phyloP scores from a whole-genome alignment of 2,888 invertebrate genomes.

The Physocephala rufipes region DNA sequence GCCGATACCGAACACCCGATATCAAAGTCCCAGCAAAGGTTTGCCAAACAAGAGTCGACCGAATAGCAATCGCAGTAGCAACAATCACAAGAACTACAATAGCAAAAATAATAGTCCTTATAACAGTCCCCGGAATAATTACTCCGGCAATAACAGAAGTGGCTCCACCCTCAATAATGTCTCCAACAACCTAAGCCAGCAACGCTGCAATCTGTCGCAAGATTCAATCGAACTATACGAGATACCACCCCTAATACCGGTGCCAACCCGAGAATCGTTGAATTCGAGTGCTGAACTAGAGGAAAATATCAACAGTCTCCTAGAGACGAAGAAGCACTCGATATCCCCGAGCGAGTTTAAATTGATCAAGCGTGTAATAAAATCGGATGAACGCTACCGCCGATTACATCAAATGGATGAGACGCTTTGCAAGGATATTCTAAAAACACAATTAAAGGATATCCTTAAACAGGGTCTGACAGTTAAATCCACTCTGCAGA shows the following conservation, averaged over 20 bases:
- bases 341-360: constrained; percentile 47
- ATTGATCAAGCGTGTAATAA: constrained; percentile 49
- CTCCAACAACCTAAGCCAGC: neutral
- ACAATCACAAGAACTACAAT: neutral
- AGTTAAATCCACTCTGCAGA: constrained; percentile 47
- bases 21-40: neutral
- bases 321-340: constrained; percentile 39
- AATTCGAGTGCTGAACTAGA: constrained; percentile 42
- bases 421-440: constrained; percentile 49
- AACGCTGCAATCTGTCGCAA: constrained; percentile 19
- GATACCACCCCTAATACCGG: constrained; percentile 43
- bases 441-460: constrained; percentile 48
- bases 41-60: neutral
- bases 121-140: neutral
- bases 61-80: neutral
- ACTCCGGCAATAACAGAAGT: neutral
- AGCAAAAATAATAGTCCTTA: neutral
- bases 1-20: neutral
- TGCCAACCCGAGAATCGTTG: constrained; percentile 27
- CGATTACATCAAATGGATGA: constrained; percentile 47
- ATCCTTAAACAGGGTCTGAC: constrained; percentile 50
- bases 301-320: constrained; percentile 45
- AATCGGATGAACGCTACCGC: constrained; percentile 49
- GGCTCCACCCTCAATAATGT: no score
- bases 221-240: constrained; percentile 41